Evolutionary conservation across 2,797 vertebrate genomes (phyloP), one percentile per base, ranked within the genome.

Genomic region (Rhabdomys pumilio): DNA sequence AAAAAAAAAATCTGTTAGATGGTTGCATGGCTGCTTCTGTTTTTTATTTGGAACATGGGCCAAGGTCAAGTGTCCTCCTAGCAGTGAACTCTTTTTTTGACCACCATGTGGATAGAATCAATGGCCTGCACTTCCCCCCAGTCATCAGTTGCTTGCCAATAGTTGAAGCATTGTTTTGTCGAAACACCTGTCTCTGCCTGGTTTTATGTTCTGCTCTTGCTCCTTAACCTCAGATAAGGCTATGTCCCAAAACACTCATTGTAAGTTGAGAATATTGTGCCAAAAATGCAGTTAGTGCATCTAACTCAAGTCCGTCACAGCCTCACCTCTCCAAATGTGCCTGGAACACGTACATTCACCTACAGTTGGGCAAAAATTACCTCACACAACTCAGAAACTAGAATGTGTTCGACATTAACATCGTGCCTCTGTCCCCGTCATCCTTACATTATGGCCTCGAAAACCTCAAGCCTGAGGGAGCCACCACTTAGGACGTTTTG

Each of bases 91-190:
- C 38, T 87, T 57, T 57, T 57, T 88, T 29, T 76, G 67, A 26
- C 29, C 17, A 2, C 12, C 57, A 3, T 2, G 0, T 50, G 3
- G 31, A 22, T 1, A 13, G 0, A 8, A 12, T 83, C 67, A 12
- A 2, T 17, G 8, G 29, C 55, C 14, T 59, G n/a, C 19, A 29
- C 10, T 34, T 34, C 20, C 4, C 24, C 5, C 0, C 3, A 2
- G 34, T 17, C 34, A 67, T 1, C 55, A 53, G 53, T 69, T 50
- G 38, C 8, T 55, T 63, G 80, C 55, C 31, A 67, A 24, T 2
- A 31, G 20, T 4, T 44, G 61, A 79, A 81, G 12, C 24, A 34
- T 85, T 83, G 6, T 63, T 73, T 22, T 80, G 41, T 82, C 17
- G 24, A 29, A 86, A n/a, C 15, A 29, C 34, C 55, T 1, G 0